These are phyloP conservation scores for Drosophila repleta DNA, from an alignment of 1,140 invertebrate species.

Conservation along the genomic window DNA sequence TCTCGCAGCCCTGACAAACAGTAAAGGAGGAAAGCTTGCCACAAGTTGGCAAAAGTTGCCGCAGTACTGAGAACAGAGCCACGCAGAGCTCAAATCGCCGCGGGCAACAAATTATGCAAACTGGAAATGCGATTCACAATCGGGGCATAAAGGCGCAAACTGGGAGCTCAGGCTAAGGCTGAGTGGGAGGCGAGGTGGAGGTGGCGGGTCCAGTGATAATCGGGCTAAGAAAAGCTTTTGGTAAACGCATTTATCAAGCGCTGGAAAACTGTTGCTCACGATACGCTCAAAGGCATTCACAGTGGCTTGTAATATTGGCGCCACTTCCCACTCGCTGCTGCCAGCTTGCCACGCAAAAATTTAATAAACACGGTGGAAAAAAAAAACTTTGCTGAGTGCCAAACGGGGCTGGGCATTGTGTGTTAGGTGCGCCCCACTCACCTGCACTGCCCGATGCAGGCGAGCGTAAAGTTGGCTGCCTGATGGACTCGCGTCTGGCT, in stretches of 20 bases:
- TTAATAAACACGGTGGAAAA: slow-evolving; percentile 36
- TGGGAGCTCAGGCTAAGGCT: slow-evolving; percentile 21
- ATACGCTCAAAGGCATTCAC: slow-evolving; percentile 16
- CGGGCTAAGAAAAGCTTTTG: slow-evolving; percentile 13
- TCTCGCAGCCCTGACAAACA: not conserved
- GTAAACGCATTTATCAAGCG: slow-evolving; percentile 6
- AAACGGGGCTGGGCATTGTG: slow-evolving; percentile 32
- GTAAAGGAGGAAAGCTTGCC: slow-evolving; percentile 25
- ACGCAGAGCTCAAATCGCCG: slow-evolving; percentile 36
- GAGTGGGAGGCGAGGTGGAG: no score
- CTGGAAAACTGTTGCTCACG: slow-evolving; percentile 38
- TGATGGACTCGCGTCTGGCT: slow-evolving; percentile 4
- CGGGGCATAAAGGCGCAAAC: slow-evolving; percentile 7
- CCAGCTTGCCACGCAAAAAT: slow-evolving; percentile 23
- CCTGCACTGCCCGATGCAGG: slow-evolving; percentile 36
- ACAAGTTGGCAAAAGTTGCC: slow-evolving; percentile 33
- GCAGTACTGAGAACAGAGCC: not conserved
- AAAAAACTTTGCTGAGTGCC: slow-evolving; percentile 45
- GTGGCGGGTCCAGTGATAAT: slow-evolving; percentile 28
- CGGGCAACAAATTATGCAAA: slow-evolving; percentile 70
- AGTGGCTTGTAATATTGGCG: slow-evolving; percentile 20
- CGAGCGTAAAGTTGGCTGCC: slow-evolving; percentile 26
- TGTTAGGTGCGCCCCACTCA: slow-evolving; percentile 6
- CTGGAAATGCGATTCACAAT: slow-evolving; percentile 37
- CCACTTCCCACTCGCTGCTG: slow-evolving; percentile 26